Evolutionary conservation across 2,797 vertebrate genomes (phyloP), one percentile per base, ranked within the genome.

Genomic region (Anguilla obscura): DNA sequence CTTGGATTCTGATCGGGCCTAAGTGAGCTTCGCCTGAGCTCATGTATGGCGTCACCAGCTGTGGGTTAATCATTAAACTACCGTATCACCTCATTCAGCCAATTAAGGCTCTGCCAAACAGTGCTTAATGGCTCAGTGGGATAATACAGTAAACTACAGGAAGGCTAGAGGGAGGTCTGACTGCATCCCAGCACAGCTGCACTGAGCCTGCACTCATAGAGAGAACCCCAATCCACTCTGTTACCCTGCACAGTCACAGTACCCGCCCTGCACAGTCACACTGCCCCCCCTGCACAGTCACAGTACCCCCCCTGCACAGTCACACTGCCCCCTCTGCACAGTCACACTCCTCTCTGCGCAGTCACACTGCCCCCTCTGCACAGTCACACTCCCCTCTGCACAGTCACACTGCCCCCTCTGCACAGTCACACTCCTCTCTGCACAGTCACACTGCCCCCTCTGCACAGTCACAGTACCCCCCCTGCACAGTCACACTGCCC

Each of bases 11-110:
- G 60, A 24, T 21, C 24, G 16, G 60, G 24, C 24, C 8, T n/a
- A n/a, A 69, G 63, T 87, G 83, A 79, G 79, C 50, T 85, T 90
- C 86, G 88, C 88, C 88, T 18, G 69, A 85, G 88, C 88, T 91
- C 79, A 90, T 71, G 1, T n/a, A 69, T 48, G 87, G 56, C 83
- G 88, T 79, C 58, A 92, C 93, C 94, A 95, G 95, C 95, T 95
- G 95, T 91, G 94, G 92, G 94, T 94, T 90, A 94, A 94, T 94
- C 91, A 95, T 91, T 91, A 88, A 93, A 96, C 96, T 69, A 69
- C 63, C 9, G 24, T 95, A 96, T 93, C 94, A 93, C 93, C 91
- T 40, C 27, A 94, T 94, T 91, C 89, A 94, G 93, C 94, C 95
- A 95, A 93, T 93, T 90, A 93, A 92, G 92, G 90, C 84, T 90